Evolutionary conservation across 2,888 invertebrate genomes (phyloP), one percentile per base, ranked within the genome.

Genomic region (Aelia acuminata): DNA sequence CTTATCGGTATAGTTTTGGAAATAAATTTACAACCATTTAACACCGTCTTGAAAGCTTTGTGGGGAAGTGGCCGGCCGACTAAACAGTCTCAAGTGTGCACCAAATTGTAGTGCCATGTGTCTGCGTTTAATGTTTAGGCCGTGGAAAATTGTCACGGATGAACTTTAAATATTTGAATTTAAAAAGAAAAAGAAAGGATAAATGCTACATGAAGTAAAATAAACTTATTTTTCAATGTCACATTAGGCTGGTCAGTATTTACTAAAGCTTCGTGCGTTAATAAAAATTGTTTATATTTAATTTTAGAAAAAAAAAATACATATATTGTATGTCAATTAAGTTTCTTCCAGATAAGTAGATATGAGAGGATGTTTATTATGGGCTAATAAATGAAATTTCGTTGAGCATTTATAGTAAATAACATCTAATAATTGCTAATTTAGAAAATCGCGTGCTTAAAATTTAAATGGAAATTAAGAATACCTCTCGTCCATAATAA

Each of bases 391-490:
- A 22, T 3, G 50, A 26, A 26, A 57, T 57, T 43, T 10, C 13
- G 13, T 5, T 26, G 0, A n/a, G 57, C 8, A 26, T 26, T 57
- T 26, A 57, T 57, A 13, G 26, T 57, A 57, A n/a, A 7, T 13
- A 57, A 57, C 57, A 57, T 26, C 26, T 57, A 26, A 57, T 57
- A 57, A 57, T 57, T 57, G 57, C 57, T 26, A 57, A 57, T 57
- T 57, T 57, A 57, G 57, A 57, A 13, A 57, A 57, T 57, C 13
- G 57, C 13, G 26, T n/a, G 10, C 13, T 57, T 57, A 10, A 57
- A 57, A 57, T 57, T 57, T 57, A 26, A 26, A 57, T 26, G 26
- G 10, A 26, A 57, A 57, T 57, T 57, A 26, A 57, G 57, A 57
- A 57, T n/a, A 13, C 57, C 57, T 57, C 26, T 57, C 26, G 57